Base-by-base conservation (phyloP, 2,113 vertebrate species). In the Pachycephala philippinensis region DNA sequence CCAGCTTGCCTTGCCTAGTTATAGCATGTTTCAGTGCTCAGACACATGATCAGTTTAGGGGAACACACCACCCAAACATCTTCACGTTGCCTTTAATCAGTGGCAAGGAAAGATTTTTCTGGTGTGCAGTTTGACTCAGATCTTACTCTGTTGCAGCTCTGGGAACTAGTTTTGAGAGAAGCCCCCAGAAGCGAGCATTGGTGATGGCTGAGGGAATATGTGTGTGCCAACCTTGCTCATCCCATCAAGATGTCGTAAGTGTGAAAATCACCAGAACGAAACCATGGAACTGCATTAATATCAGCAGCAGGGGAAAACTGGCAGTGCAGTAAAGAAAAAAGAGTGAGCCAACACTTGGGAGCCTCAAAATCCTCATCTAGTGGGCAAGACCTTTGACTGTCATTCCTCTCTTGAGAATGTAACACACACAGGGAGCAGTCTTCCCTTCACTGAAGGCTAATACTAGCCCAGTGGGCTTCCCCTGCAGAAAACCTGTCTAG, bases 181-280 rank as follows among this genome's bases (percentile, higher is more conserved):
- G 31, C 15, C 22, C 24, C 7, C 42, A 37, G 59, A 64, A 81
- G 19, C 1, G 4, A 66, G 47, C 18, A 26, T 11, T 42, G 56
- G 31, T 39, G 47, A 42, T 49, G 60, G 47, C 1, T 52, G 56
- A 70, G 52, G 20, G n/a, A 44, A 23, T 11, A 6, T 2, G 4
- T 76, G 23, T n/a, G 11, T 47, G 14, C 49, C 66, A 82, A 39
- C 19, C 20, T 40, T 52, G 16, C 21, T 85, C 45, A 53, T 47
- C 47, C 31, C 56, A 31, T 31, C 49, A 13, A 54, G 54, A 61
- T 42, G 9, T 52, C 24, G 0, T 4, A 85, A 80, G 30, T 31
- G 2, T 30, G 35, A 60, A 72, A 56, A n/a, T 78, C 66, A 69
- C 35, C 0, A 0, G 16, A 42, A 35, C 9, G 42, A 74, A 89